Conservation (phyloP, 1,140 invertebrate species). For the Telenomus remus region DNA sequence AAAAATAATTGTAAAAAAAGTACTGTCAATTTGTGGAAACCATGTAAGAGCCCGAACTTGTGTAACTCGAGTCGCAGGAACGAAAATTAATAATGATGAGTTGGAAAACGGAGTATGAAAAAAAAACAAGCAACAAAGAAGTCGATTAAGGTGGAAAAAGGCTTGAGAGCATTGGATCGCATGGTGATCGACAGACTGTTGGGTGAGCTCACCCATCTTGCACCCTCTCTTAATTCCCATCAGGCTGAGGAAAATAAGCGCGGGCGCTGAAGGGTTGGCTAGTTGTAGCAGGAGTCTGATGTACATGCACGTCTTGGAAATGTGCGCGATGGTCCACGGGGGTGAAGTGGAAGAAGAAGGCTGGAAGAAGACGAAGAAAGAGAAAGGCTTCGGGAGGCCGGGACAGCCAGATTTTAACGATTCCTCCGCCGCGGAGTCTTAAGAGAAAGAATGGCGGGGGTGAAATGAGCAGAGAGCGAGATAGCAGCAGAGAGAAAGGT, state of each 20-base stretch:
- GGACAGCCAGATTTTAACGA: slow-evolving; percentile 76
- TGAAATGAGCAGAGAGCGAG: slow-evolving; percentile 66
- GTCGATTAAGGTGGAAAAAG: background rate
- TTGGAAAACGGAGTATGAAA: too few relatives aligned
- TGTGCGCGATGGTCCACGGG: slow-evolving; percentile 50
- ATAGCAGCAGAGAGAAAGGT: slow-evolving; percentile 34
- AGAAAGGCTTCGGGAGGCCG: slow-evolving; percentile 55
- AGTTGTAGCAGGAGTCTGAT: slow-evolving; percentile 58
- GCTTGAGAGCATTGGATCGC: slow-evolving; percentile 9
- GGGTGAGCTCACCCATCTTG: slow-evolving; percentile 46
- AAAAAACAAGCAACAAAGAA: too few relatives aligned
- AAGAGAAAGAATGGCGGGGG: slow-evolving; percentile 76
- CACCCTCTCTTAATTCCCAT: slow-evolving; percentile 51
- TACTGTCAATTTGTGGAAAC: too few relatives aligned
- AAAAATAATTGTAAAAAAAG: too few relatives aligned
- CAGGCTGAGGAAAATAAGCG: slow-evolving; percentile 68
- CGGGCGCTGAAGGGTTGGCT: slow-evolving; percentile 72
- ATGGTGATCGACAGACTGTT: slow-evolving; percentile 26
- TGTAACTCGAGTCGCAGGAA: too few relatives aligned
- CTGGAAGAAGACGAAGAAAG: slow-evolving; percentile 46
- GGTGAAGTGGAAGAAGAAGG: slow-evolving; percentile 34
- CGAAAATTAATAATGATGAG: too few relatives aligned
- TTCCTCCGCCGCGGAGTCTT: slow-evolving; percentile 76
- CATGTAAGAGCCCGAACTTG: too few relatives aligned
- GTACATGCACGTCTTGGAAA: slow-evolving; percentile 57